These are phyloP conservation scores for Sitophilus oryzae DNA, from an alignment of 1,140 invertebrate genomes.

Conservation along the genomic window DNA sequence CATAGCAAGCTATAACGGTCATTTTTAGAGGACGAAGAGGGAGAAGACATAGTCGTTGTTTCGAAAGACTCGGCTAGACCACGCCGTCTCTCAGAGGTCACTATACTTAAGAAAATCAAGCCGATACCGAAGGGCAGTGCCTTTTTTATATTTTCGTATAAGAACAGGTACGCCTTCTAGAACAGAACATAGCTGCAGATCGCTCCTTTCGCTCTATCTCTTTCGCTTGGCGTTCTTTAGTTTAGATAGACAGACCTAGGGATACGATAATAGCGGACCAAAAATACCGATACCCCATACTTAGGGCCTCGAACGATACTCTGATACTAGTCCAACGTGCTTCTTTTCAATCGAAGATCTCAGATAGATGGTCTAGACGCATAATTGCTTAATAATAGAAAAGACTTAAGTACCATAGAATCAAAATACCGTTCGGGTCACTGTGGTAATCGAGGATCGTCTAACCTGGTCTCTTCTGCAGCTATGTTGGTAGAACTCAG, in stretches of 20 bases:
- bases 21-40: slow-evolving; percentile 46
- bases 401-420: no score
- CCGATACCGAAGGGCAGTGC: slow-evolving; percentile 90
- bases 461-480: slow-evolving; percentile 38
- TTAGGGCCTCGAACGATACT: no score
- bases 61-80: slow-evolving; percentile 64
- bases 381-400: no score
- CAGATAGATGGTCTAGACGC: no score
- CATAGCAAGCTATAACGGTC: slow-evolving; percentile 31
- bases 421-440: no score
- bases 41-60: slow-evolving; percentile 28
- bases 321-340: no score
- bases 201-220: neutral
- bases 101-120: slow-evolving; percentile 78
- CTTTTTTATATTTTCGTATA: slow-evolving; percentile 93
- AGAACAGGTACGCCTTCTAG: slow-evolving; percentile 69
- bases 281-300: no score
- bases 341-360: no score
- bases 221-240: neutral
- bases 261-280: no score
- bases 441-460: no score
- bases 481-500: slow-evolving; percentile 38
- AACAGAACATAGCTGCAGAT: slow-evolving; percentile 42
- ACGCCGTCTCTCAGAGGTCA: slow-evolving; percentile 84
- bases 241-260: no score